Evolutionary conservation across 2,888 invertebrate species (phyloP).

Genomic region (Cataglyphis livida): DNA sequence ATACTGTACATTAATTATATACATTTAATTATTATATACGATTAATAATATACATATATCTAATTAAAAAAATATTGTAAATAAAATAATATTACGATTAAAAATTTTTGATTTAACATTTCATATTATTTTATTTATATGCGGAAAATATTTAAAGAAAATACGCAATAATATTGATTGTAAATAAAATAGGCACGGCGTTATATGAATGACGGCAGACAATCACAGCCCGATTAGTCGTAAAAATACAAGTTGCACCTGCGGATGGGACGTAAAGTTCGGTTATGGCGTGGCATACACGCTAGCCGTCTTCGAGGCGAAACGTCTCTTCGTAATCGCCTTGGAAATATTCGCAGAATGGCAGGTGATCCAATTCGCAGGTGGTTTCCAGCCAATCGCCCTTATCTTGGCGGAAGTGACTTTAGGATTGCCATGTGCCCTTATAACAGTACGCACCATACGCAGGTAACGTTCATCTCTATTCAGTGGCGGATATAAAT

Average conservation of each 20-base stretch:
- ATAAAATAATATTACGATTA: background rate
- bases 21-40: too few species aligned
- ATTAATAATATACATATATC: background rate
- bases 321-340: slow-evolving; percentile 79
- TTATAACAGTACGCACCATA: slow-evolving; percentile 76
- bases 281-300: slow-evolving; percentile 78
- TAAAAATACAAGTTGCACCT: slow-evolving; percentile 65
- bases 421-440: slow-evolving; percentile 79
- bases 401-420: slow-evolving; percentile 76
- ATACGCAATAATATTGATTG: background rate
- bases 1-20: too few species aligned
- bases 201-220: slow-evolving; percentile 69
- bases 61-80: background rate
- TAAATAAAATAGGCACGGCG: slow-evolving; percentile 16
- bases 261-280: slow-evolving; percentile 77
- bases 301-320: slow-evolving; percentile 79
- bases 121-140: background rate
- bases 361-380: slow-evolving; percentile 80
- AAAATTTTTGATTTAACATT: background rate
- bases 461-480: slow-evolving; percentile 73
- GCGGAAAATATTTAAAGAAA: background rate
- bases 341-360: slow-evolving; percentile 80
- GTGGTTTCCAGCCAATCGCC: slow-evolving; percentile 77
- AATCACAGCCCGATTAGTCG: slow-evolving; percentile 41
- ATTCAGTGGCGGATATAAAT: background rate